A percentile compares a stretch with the other conserved stretches of the same genome.
phyloP scores from a whole-genome alignment of 2,888 invertebrate genomes.

The Drosophila greeni region DNA sequence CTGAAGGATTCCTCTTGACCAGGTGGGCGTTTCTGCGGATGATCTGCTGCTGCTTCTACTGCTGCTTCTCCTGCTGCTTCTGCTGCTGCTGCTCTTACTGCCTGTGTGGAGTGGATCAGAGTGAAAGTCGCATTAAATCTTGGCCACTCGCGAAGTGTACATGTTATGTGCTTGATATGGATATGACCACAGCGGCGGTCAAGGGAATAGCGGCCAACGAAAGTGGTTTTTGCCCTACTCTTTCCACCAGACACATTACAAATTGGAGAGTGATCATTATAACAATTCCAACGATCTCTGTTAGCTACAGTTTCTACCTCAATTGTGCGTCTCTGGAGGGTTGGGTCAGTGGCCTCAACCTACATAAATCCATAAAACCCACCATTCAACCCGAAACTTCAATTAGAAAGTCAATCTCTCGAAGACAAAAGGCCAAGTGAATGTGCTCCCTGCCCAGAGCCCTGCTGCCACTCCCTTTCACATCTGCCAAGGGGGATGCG shows the following conservation, averaged over 20 bases:
- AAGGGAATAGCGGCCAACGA: background rate
- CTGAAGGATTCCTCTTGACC: background rate
- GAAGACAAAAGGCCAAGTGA: slow-evolving; percentile 7
- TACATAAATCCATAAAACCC: background rate
- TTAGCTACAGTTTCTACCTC: slow-evolving; percentile 3
- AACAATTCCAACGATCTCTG: background rate
- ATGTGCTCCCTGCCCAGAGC: slow-evolving; percentile 4
- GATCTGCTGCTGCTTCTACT: too few relatives aligned
- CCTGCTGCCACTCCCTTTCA: slow-evolving; percentile 14
- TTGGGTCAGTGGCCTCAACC: slow-evolving; percentile 19
- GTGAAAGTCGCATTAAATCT: slow-evolving; percentile 38
- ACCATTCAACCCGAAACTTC: slow-evolving; percentile 11
- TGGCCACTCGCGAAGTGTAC: slow-evolving; percentile 5
- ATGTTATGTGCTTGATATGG: slow-evolving; percentile 3
- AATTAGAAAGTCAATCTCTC: slow-evolving; percentile 36
- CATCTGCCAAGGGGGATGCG: slow-evolving; percentile 13
- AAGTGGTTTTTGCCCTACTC: background rate
- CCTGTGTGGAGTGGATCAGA: slow-evolving; percentile 22
- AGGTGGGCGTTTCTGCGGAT: background rate
- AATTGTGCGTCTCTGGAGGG: background rate
- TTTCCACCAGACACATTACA: background rate
- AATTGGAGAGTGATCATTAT: too few relatives aligned
- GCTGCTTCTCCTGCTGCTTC: slow-evolving; percentile 6
- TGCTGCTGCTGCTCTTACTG: slow-evolving; percentile 20
- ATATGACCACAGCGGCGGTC: slow-evolving; percentile 10